Percentiles rank a stretch among this genome's conserved stretches.
phyloP scores from a whole-genome alignment of 37 sponge, comb jelly and placozoan genomes.

The Spongilla lacustris region DNA sequence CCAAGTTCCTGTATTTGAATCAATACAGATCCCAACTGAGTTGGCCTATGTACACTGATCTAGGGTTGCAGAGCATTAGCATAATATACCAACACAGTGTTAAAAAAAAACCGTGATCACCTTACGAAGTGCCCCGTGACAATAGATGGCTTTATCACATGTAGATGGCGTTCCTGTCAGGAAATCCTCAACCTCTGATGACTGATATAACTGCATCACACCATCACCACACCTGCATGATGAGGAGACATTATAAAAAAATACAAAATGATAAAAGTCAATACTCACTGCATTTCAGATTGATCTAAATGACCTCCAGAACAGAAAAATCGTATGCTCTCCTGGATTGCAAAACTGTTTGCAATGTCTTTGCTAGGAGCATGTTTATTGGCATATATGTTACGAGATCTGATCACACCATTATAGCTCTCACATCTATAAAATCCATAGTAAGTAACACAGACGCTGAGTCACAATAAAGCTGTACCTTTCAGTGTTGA shows the following conservation, averaged over 20 bases:
- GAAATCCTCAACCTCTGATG: conserved; percentile 6
- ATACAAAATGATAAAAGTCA: neutral
- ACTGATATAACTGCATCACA: neutral
- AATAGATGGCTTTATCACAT: too few species aligned
- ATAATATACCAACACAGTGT: too few species aligned
- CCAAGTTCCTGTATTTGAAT: too few species aligned
- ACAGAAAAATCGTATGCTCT: conserved; percentile 14
- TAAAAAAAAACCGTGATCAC: too few species aligned
- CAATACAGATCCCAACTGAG: too few species aligned
- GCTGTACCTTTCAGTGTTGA: conserved; percentile 56
- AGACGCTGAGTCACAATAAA: neutral
- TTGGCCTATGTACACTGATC: too few species aligned
- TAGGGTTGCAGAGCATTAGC: too few species aligned
- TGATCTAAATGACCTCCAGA: conserved; percentile 1
- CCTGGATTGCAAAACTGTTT: conserved; percentile 7
- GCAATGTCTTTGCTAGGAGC: conserved; percentile 59
- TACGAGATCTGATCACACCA: conserved; percentile 16
- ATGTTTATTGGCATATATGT: conserved; percentile 42
- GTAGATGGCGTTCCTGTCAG: conserved; percentile 19
- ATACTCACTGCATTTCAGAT: too few species aligned
- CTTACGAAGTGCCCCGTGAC: too few species aligned
- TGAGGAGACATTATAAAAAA: too few species aligned
- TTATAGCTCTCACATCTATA: conserved; percentile 63
- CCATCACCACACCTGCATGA: conserved; percentile 20
- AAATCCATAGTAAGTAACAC: neutral